These are phyloP conservation scores for Brachystomella parvula DNA, from an alignment of 1,140 invertebrate species.

Conservation along the genomic window DNA sequence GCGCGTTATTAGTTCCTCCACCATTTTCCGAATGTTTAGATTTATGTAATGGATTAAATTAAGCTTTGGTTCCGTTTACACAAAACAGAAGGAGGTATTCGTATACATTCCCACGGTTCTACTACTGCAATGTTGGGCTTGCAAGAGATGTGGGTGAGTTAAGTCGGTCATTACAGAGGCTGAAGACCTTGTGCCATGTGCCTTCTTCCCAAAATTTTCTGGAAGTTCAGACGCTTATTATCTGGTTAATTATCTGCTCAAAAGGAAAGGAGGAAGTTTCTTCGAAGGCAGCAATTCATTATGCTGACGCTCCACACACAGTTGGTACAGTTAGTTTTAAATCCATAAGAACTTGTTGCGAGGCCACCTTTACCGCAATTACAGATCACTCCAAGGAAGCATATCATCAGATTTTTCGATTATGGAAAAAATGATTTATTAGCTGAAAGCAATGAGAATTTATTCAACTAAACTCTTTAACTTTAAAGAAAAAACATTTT, in stretches of 20 bases:
- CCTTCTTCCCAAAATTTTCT: no score
- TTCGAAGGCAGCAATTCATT: background rate
- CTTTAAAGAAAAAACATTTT: background rate
- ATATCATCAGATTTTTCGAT: no score
- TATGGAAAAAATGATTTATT: no score
- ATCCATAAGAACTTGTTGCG: no score
- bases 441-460: no score
- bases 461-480: background rate
- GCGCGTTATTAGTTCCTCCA: background rate
- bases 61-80: background rate
- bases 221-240: background rate
- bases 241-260: conserved; percentile 5
- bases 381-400: no score
- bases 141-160: background rate
- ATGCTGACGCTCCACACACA: background rate
- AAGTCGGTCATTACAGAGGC: no score
- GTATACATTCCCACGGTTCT: background rate
- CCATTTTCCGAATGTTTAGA: background rate
- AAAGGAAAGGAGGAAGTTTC: background rate
- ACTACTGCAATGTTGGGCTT: background rate
- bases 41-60: background rate
- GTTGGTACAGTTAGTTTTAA: no score
- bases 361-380: no score
- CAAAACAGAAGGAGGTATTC: no score
- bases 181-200: no score